These are phyloP conservation scores for Polyodon spathula DNA, from an alignment of 2,113 vertebrate genomes.

Conservation along the genomic window DNA sequence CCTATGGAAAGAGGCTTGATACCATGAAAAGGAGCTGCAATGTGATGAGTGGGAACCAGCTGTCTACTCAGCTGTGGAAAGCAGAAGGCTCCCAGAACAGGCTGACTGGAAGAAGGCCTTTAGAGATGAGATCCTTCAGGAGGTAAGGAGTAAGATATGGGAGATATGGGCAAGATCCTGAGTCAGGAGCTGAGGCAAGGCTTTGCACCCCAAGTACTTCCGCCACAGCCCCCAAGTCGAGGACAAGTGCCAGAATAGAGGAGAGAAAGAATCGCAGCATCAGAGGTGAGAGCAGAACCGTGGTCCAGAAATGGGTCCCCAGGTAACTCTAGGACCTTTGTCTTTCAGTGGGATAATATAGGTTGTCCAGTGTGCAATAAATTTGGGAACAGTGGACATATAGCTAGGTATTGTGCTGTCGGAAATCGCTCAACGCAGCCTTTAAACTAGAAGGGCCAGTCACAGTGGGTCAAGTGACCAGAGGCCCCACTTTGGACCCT, in stretches of 20 bases:
- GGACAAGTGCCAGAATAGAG: neutral
- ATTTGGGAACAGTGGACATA: neutral
- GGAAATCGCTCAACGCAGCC: neutral
- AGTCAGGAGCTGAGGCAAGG: neutral
- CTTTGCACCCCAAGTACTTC: neutral
- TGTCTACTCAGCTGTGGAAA: neutral
- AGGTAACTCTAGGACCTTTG: neutral
- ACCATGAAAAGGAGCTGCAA: neutral
- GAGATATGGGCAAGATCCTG: neutral
- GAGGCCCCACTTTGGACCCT: neutral
- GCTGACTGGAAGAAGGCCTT: too few relatives aligned
- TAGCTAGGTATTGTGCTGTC: neutral
- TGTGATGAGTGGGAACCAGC: neutral
- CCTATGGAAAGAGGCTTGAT: neutral
- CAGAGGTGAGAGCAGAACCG: neutral
- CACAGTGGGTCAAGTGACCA: neutral
- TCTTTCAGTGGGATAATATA: neutral
- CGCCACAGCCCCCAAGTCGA: neutral
- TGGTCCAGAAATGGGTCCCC: neutral
- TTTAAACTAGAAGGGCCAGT: neutral
- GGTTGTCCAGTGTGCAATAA: neutral
- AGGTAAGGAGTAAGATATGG: neutral
- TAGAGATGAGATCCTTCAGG: neutral
- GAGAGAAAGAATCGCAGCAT: neutral
- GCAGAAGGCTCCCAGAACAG: too few relatives aligned